Conservation (phyloP, 2,888 invertebrate species). For the Mantis religiosa region DNA sequence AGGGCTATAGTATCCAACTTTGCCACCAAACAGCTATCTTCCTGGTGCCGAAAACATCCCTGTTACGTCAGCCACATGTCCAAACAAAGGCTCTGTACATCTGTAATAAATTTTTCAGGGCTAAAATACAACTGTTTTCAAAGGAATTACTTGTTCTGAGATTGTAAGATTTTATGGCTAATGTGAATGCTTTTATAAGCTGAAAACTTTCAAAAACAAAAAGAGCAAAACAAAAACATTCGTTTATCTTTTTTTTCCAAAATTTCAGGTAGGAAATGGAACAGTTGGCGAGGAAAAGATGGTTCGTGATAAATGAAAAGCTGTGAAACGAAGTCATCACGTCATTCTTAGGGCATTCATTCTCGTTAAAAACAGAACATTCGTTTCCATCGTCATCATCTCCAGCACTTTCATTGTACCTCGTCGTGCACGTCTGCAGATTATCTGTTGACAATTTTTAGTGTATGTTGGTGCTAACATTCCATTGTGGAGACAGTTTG, state of each 20-base stretch:
- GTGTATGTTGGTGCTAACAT: neutral
- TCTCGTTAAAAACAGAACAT: neutral
- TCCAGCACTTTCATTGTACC: neutral
- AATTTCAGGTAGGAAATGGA: constrained; percentile 29
- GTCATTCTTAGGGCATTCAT: neutral
- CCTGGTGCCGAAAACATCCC: too few relatives aligned
- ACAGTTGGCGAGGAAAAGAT: constrained; percentile 21
- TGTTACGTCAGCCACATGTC: too few relatives aligned
- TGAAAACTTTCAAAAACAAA: constrained; percentile 1
- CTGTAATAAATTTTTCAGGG: too few relatives aligned
- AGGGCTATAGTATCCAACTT: too few relatives aligned
- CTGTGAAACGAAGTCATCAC: constrained; percentile 1
- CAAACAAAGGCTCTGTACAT: too few relatives aligned
- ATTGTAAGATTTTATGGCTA: neutral
- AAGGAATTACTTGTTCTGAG: neutral
- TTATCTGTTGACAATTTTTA: neutral
- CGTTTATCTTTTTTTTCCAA: constrained; percentile 22
- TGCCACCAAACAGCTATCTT: too few relatives aligned
- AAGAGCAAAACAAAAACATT: too few relatives aligned
- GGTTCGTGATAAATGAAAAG: constrained; percentile 19
- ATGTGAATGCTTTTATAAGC: neutral
- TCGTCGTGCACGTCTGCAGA: neutral
- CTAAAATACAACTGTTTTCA: neutral
- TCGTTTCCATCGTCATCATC: neutral
- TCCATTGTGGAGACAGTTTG: neutral